Conservation (phyloP, 1,140 invertebrate species). For the Monomorium pharaonis region DNA sequence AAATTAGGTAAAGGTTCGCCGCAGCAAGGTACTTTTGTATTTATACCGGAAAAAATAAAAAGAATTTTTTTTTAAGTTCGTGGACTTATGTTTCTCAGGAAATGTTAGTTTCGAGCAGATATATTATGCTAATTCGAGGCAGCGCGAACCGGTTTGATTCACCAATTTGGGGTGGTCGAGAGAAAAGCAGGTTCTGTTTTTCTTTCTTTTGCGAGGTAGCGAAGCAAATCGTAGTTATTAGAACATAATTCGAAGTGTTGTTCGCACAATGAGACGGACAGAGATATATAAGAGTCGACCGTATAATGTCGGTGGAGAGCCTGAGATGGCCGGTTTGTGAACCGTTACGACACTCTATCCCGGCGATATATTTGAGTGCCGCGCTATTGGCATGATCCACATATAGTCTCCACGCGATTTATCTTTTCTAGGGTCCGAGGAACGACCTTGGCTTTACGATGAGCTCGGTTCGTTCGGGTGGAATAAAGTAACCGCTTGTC, state of each 20-base stretch:
- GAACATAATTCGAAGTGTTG: slow-evolving; percentile 60
- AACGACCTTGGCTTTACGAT: slow-evolving; percentile 13
- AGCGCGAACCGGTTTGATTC: slow-evolving; percentile 41
- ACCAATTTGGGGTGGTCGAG: slow-evolving; percentile 18
- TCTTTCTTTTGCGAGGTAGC: background rate
- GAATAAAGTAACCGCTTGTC: slow-evolving; percentile 19
- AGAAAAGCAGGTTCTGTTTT: background rate
- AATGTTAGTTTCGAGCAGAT: slow-evolving; percentile 24
- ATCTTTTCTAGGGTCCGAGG: background rate
- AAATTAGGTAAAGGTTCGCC: background rate
- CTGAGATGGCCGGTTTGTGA: slow-evolving; percentile 65
- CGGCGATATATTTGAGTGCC: slow-evolving; percentile 66
- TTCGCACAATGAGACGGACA: slow-evolving; percentile 4
- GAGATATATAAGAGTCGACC: background rate
- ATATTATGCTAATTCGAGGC: slow-evolving; percentile 22
- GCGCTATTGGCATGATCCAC: slow-evolving; percentile 25
- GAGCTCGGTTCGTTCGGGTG: background rate
- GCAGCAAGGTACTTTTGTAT: background rate
- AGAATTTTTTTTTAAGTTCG: background rate
- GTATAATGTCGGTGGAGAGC: slow-evolving; percentile 41
- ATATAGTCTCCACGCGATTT: background rate
- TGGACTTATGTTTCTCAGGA: slow-evolving; percentile 4
- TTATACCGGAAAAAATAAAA: background rate
- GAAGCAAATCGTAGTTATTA: slow-evolving; percentile 48
- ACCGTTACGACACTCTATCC: slow-evolving; percentile 74